Conservation (phyloP, 2,797 vertebrate species). For the Philypnodon macrostomus region DNA sequence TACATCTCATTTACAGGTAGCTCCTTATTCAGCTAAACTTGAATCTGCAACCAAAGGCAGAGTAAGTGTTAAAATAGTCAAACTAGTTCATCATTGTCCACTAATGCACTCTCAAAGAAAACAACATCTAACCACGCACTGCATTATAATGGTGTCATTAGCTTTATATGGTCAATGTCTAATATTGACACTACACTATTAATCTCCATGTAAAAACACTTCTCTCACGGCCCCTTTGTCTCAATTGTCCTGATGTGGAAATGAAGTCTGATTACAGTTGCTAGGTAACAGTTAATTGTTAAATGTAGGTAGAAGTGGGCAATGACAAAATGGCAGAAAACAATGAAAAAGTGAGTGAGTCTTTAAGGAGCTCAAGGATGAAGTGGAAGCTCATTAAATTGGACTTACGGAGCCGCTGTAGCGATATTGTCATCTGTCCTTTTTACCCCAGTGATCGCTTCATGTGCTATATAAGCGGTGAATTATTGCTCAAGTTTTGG, state of each 20-base stretch:
- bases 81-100: neutral
- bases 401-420: slow-evolving; percentile 22
- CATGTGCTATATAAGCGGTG: slow-evolving; percentile 51
- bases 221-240: slow-evolving; percentile 18
- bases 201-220: neutral
- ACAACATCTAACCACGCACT: neutral
- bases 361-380: slow-evolving; percentile 30
- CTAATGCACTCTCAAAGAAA: neutral
- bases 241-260: neutral
- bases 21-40: too few species aligned
- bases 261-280: slow-evolving; percentile 39
- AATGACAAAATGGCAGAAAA: neutral
- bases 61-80: too few species aligned
- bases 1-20: too few species aligned
- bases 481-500: slow-evolving; percentile 50
- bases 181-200: neutral
- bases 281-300: slow-evolving; percentile 71
- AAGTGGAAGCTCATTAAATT: slow-evolving; percentile 24
- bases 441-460: slow-evolving; percentile 25
- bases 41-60: too few species aligned
- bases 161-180: neutral
- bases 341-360: slow-evolving; percentile 7
- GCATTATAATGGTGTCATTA: neutral
- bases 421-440: slow-evolving; percentile 46
- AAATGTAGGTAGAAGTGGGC: slow-evolving; percentile 34